Base-by-base conservation (phyloP, 2,888 invertebrate species). In the Lithophane semibrunnea region DNA sequence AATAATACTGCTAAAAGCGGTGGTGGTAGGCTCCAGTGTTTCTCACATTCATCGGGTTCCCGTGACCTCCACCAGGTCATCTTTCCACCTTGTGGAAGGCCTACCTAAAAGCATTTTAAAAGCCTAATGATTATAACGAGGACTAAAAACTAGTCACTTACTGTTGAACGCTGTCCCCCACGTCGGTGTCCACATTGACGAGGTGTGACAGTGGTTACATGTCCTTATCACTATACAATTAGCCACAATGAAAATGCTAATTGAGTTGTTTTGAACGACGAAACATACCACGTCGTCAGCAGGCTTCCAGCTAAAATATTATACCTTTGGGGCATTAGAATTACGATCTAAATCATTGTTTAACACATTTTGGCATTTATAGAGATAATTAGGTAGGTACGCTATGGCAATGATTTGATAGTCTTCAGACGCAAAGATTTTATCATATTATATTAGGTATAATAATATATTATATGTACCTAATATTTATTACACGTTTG, bases 181-280 rank as follows among this genome's bases (percentile, higher is more conserved):
- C 54, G 74, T 61, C 64, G 67, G 67, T 77, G 77, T 76, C 71
- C 72, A 78, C 89, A 90, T 89, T 91, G 93, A 92, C 91, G 91
- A 92, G 93, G 93, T 90, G 93, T 92, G 92, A 93, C 92, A 90
- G 86, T 93, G 82, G 91, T 90, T 90, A 92, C 91, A 90, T 88
- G 88, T 73, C 85, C 91, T 93, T 94, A 94, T 93, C 94, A 87
- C 85, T 80, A 58, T 73, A 90, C 90, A 89, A 94, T 94, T 93
- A 90, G 89, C 89, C 87, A 86, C 92, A 91, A 93, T 93, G 92
- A 93, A 94, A 94, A 94, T 92, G 93, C 90, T 94, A 95, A 95
- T 94, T 92, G 91, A 92, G 92, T 91, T 92, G 93, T 94, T 92
- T 93, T 92, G 90, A 91, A 90, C 91, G 78, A 84, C 89, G 82